A percentile compares a stretch with the other conserved stretches of the same genome.
phyloP scores from a whole-genome alignment of 2,888 invertebrate species.

The Latrodectus elegans region DNA sequence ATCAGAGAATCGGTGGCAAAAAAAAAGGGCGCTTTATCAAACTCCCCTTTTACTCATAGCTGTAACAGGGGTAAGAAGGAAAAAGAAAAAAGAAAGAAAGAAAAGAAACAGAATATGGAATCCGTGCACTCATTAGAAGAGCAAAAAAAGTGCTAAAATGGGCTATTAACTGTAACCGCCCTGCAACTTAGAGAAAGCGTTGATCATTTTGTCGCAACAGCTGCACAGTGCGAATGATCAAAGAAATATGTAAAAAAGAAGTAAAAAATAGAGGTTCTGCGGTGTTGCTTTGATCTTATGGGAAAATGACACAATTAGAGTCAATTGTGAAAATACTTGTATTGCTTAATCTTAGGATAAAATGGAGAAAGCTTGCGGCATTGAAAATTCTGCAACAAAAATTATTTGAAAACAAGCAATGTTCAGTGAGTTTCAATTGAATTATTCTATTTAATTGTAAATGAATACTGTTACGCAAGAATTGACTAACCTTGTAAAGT shows the following conservation, averaged over 20 bases:
- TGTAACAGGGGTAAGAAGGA: background rate
- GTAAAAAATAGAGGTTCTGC: background rate
- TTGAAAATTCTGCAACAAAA: too few relatives aligned
- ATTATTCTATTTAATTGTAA: too few relatives aligned
- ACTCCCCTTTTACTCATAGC: background rate
- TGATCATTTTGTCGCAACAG: background rate
- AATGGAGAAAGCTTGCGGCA: too few relatives aligned
- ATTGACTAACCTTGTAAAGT: too few relatives aligned
- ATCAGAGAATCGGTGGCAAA: conserved; percentile 36
- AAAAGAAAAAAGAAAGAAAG: conserved; percentile 20
- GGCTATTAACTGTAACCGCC: conserved; percentile 39
- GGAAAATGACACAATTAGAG: too few relatives aligned
- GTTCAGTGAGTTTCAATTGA: too few relatives aligned
- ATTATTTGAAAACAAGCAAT: too few relatives aligned
- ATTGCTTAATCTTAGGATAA: too few relatives aligned
- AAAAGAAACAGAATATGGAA: conserved; percentile 19
- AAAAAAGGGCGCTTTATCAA: conserved; percentile 37
- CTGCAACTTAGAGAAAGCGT: background rate
- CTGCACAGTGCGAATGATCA: background rate
- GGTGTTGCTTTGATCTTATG: too few relatives aligned
- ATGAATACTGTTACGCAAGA: too few relatives aligned
- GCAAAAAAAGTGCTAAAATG: conserved; percentile 56
- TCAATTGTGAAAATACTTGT: too few relatives aligned
- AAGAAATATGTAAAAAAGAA: background rate
- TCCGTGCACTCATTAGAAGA: conserved; percentile 50